A percentile compares a stretch with the other conserved stretches of the same genome.
phyloP scores from a whole-genome alignment of 2,113 vertebrate species.

The Lonchura striata region DNA sequence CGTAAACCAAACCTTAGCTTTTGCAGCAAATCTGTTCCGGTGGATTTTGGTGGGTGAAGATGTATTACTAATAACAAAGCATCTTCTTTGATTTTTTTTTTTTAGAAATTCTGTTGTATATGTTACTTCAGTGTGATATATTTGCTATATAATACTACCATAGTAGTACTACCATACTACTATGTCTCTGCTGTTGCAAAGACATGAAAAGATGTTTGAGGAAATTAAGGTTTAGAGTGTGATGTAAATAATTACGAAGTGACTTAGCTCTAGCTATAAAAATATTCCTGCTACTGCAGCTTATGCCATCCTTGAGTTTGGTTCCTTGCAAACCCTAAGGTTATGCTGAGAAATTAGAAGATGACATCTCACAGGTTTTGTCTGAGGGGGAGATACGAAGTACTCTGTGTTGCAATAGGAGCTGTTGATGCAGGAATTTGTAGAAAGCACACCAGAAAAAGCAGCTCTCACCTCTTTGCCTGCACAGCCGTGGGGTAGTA shows the following conservation, averaged over 20 bases:
- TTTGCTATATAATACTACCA: neutral
- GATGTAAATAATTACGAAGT: neutral
- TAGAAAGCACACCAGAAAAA: rapidly evolving
- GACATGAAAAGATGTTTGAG: neutral
- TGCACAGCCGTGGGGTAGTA: slow-evolving; percentile 85
- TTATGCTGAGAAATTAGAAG: neutral
- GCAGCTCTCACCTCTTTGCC: slow-evolving; percentile 83
- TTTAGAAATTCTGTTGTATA: neutral
- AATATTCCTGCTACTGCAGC: neutral
- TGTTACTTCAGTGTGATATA: neutral
- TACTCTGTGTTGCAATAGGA: neutral
- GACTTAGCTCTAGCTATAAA: neutral
- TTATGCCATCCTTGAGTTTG: neutral
- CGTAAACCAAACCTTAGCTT: neutral
- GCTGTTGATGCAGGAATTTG: rapidly evolving
- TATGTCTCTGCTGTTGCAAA: neutral
- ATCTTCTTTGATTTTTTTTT: neutral
- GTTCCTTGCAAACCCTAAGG: neutral
- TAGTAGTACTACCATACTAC: too few species aligned
- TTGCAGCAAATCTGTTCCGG: neutral
- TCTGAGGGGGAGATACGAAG: rapidly evolving
- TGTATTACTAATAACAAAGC: neutral
- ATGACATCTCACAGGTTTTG: neutral
- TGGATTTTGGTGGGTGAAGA: neutral
- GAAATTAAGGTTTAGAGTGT: neutral